Evolutionary conservation across 2,797 vertebrate genomes (phyloP), one percentile per base, ranked within the genome.

Genomic region (Kryptopterus vitreolus): DNA sequence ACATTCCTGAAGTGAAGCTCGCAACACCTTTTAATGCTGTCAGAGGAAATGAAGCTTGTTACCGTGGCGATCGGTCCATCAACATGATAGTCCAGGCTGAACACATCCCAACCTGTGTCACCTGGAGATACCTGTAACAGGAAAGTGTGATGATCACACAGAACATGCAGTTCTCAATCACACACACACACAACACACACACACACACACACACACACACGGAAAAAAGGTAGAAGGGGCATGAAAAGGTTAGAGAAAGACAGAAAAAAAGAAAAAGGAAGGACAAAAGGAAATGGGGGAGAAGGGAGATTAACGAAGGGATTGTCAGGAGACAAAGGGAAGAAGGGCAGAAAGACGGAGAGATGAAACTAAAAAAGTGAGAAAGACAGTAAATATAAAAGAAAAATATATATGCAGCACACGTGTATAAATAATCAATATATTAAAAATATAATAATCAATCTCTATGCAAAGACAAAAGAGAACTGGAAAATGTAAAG

Each of bases 91-190:
- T 99, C 98, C 83, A 99, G 92, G 83, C 97, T 99, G 91, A 99
- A 99, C 65, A 99, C 98, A 57, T 99, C 98, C 98, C 98, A 99
- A 35, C 98, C 98, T 1, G 98, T 98, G 83, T 99, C 98, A 12
- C 98, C 98, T 33, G 97, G 96, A 84, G 98, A 98, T 35, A 99
- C 97, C 97, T 98, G 79, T 0, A 33, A 82, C 18, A 79, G 3
- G 31, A 52, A 65, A 46, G 2, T 15, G 63, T 46, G 63, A 66
- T 46, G 22, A 66, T 43, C 35, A 63, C 62, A 13, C n/a, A 6
- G 62, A 65, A 65, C 33, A 6, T 3, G 22, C 35, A 65, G 38
- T n/a, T n/a, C n/a, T n/a, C n/a, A 33, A 66, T 24, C 22, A n/a
- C n/a, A n/a, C n/a, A n/a, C n/a, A n/a, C n/a, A n/a, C 35, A 15